Percentiles rank a stretch among this genome's conserved stretches.
Evolutionary conservation across 2,113 vertebrate species (phyloP).

Genomic region (Oreocharis arfaki): DNA sequence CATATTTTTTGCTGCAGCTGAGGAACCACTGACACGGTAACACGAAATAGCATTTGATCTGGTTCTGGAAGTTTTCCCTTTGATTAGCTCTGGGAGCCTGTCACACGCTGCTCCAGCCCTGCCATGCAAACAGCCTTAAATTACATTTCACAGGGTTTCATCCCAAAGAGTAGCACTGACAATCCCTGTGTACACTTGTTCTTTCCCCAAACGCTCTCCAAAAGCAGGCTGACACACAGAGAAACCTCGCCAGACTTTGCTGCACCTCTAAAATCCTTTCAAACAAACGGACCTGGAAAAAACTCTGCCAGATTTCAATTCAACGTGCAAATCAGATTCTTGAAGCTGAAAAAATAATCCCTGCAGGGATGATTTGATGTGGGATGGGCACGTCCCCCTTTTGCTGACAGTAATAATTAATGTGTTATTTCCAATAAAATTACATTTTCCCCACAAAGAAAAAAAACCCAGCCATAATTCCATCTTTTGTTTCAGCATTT

Average conservation of each 20-base stretch:
- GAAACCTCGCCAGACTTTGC: background rate
- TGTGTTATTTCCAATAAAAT: background rate
- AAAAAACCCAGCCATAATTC: background rate
- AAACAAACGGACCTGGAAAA: background rate
- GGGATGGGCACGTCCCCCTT: background rate
- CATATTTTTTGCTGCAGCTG: background rate
- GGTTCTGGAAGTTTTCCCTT: background rate
- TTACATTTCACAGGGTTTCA: background rate
- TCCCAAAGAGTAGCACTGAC: background rate
- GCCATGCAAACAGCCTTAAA: background rate
- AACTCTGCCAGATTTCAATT: background rate
- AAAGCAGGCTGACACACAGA: rapidly evolving
- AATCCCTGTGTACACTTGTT: background rate
- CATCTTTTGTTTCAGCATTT: background rate
- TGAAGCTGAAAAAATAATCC: background rate
- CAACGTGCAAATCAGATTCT: background rate
- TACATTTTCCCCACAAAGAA: background rate
- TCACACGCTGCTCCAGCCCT: background rate
- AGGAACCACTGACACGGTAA: background rate
- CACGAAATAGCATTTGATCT: background rate
- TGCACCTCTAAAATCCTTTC: background rate
- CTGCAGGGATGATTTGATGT: background rate
- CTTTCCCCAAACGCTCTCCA: background rate
- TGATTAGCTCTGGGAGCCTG: background rate
- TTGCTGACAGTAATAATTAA: background rate